Percentiles rank a stretch among this genome's conserved stretches.
These are phyloP conservation scores for Orthonyx spaldingii DNA, from an alignment of 2,113 vertebrate species.

Conservation along the genomic window DNA sequence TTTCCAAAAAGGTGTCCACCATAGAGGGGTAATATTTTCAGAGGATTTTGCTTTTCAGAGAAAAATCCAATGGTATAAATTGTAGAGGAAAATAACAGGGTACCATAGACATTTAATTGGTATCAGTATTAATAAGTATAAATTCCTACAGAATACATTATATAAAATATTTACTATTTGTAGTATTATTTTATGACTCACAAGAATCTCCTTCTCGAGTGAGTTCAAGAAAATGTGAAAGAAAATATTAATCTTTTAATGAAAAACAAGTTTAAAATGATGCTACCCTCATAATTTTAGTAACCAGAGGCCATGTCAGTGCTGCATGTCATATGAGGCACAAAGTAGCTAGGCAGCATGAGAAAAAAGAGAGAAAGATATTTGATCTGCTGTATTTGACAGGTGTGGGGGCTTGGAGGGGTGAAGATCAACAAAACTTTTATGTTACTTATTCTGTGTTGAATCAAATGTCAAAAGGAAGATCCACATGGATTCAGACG, in stretches of 20 bases:
- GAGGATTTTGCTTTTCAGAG: background rate
- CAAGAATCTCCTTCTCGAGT: background rate
- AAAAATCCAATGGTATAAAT: background rate
- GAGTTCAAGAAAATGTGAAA: background rate
- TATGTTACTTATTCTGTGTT: background rate
- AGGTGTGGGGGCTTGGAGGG: accelerated
- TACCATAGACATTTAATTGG: background rate
- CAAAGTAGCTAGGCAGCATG: background rate
- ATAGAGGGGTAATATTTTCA: background rate
- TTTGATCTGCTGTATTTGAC: background rate
- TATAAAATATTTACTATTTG: background rate
- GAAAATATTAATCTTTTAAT: background rate
- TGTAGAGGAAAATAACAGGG: background rate
- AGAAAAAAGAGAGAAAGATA: background rate
- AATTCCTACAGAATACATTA: background rate
- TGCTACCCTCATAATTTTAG: background rate
- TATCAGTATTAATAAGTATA: background rate
- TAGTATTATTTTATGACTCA: background rate
- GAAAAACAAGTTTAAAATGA: background rate
- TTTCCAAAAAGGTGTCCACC: background rate
- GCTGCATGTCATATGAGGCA: background rate
- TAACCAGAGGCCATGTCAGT: background rate
- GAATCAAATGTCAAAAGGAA: background rate
- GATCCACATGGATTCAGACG: background rate
- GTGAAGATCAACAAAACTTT: background rate